These are phyloP conservation scores for Propsilocerus akamusi DNA, from an alignment of 1,140 invertebrate species.

Conservation along the genomic window DNA sequence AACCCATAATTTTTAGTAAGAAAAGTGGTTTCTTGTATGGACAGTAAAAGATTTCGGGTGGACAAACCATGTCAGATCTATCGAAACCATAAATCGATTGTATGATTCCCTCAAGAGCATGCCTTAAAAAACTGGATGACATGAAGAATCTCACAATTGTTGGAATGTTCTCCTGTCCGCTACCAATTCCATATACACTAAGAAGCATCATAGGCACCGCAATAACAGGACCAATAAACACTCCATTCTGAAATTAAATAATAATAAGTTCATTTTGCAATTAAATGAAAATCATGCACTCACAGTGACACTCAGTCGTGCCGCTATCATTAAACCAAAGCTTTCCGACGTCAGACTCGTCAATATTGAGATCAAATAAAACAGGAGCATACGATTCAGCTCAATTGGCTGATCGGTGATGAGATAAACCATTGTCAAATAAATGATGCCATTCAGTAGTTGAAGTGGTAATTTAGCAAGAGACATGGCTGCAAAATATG, in stretches of 20 bases:
- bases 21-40: slow-evolving; percentile 40
- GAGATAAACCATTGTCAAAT: slow-evolving; percentile 63
- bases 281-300: slow-evolving; percentile 17
- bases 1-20: slow-evolving; percentile 17
- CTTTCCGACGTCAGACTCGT: slow-evolving; percentile 56
- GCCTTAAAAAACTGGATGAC: slow-evolving; percentile 65
- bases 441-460: slow-evolving; percentile 54
- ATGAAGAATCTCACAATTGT: slow-evolving; percentile 50
- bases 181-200: slow-evolving; percentile 56
- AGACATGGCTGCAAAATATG: slow-evolving; percentile 75
- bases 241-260: slow-evolving; percentile 42
- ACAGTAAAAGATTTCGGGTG: slow-evolving; percentile 42
- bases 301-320: slow-evolving; percentile 49
- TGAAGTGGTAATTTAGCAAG: slow-evolving; percentile 50
- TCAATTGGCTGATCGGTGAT: slow-evolving; percentile 78
- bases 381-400: slow-evolving; percentile 44
- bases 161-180: slow-evolving; percentile 31
- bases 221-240: slow-evolving; percentile 55
- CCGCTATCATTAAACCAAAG: slow-evolving; percentile 49
- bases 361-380: slow-evolving; percentile 42
- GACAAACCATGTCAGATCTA: slow-evolving; percentile 44
- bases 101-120: slow-evolving; percentile 55
- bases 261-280: background rate
- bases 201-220: slow-evolving; percentile 57
- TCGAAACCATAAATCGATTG: slow-evolving; percentile 58